Evolutionary conservation across 2,888 invertebrate species (phyloP).

Genomic region (Tanypteryx hageni): DNA sequence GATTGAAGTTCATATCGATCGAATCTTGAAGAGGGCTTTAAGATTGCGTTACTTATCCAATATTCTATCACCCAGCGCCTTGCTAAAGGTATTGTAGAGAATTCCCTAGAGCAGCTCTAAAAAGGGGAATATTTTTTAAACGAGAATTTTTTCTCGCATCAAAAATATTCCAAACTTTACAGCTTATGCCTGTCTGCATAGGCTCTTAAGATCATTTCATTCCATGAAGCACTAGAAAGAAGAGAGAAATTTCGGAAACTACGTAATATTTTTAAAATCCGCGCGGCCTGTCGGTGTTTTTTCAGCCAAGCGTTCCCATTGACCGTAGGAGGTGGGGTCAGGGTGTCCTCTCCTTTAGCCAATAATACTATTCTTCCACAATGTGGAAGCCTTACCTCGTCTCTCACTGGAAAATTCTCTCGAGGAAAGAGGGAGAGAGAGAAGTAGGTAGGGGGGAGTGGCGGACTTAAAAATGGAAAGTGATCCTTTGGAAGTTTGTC

Average conservation of each 20-base stretch:
- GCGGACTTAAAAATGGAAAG: slow-evolving; percentile 51
- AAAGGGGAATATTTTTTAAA: too few species aligned
- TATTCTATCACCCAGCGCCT: too few species aligned
- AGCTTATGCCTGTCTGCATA: too few species aligned
- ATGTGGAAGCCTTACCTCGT: slow-evolving; percentile 12
- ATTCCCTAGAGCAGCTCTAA: too few species aligned
- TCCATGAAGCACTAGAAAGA: too few species aligned
- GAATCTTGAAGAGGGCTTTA: too few species aligned
- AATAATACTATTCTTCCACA: slow-evolving; percentile 38
- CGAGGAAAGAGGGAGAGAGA: background rate
- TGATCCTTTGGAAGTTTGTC: slow-evolving; percentile 21
- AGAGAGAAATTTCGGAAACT: background rate
- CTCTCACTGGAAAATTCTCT: background rate
- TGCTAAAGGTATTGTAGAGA: too few species aligned
- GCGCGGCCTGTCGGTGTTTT: background rate
- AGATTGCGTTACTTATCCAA: too few species aligned
- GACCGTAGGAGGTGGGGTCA: slow-evolving; percentile 28
- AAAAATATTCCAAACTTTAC: too few species aligned
- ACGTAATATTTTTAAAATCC: background rate
- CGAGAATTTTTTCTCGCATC: too few species aligned
- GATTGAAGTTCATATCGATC: too few species aligned
- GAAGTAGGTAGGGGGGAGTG: background rate
- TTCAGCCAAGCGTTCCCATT: slow-evolving; percentile 26
- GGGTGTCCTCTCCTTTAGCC: slow-evolving; percentile 17
- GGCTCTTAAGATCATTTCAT: too few species aligned